Evolutionary conservation across 2,797 vertebrate genomes (phyloP), one percentile per base, ranked within the genome.

Genomic region (Siniperca undulata): DNA sequence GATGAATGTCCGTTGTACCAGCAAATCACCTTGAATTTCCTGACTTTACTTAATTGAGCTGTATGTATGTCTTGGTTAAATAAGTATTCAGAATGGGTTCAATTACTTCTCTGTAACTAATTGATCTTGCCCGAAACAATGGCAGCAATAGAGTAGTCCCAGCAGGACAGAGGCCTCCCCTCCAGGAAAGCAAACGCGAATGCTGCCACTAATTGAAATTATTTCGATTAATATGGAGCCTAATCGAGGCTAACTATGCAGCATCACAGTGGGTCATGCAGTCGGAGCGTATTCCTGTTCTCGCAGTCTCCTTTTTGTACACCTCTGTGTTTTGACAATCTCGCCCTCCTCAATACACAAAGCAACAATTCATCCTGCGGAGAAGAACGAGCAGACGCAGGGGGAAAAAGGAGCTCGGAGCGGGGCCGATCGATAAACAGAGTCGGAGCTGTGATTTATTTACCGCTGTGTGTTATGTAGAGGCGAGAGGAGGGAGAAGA

Each of bases 401-500:
- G 1, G 17, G 16, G 4, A 50, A 75, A 62, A 40, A 30, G 73
- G 66, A 73, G 74, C 87, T 86, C 2, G 42, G 96, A 97, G 95
- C 50, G 48, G 80, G 95, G 95, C 95, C 97, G 96, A 99, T 99
- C 98, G 97, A 99, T 99, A 98, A 97, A 96, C 97, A 96, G 96
- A 97, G 96, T 94, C 84, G 78, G 92, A 94, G 94, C 95, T 96
- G 96, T 99, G 98, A 98, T 99, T 98, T 98, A 99, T 99, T 97
- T 97, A 97, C 97, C 96, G 95, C 96, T 95, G 97, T 94, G 97
- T 97, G 97, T 98, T 98, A 98, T 96, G 97, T 97, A 97, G 97
- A 97, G 96, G 97, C 96, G 96, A 81, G 76, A 78, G 86, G 66
- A 69, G 83, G 72, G 86, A 84, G 81, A 84, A 90, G 89, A 89